Evolutionary conservation across 2,888 invertebrate genomes (phyloP).

Genomic region (Sminthurinus aureus): DNA sequence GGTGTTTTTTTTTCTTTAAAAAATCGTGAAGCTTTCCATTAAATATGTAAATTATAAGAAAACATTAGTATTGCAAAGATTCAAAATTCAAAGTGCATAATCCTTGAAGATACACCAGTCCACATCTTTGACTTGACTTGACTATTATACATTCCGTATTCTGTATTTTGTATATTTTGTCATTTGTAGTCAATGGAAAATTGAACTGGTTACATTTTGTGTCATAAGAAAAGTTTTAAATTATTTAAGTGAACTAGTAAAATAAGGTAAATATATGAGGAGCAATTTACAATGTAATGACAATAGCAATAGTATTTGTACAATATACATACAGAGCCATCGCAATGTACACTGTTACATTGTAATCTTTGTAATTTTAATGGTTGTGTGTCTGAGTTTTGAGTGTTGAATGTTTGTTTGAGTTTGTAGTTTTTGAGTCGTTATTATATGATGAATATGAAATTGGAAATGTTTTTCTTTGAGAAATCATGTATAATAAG

Average conservation of each 20-base stretch:
- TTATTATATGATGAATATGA: conserved; percentile 29
- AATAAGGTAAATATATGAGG: conserved; percentile 32
- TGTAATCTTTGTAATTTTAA: not conserved
- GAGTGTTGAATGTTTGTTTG: not conserved
- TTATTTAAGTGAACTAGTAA: conserved; percentile 26
- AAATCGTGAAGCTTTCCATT: conserved; percentile 1
- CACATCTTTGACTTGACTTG: too few relatives aligned
- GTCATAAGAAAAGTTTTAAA: conserved; percentile 12
- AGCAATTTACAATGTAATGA: conserved; percentile 25
- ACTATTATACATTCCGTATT: too few relatives aligned
- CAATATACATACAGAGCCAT: not conserved
- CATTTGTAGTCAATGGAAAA: conserved; percentile 2
- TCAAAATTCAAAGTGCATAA: not conserved
- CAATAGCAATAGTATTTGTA: conserved; percentile 5
- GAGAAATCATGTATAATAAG: conserved; percentile 35
- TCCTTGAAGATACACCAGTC: not conserved
- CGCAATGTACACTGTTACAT: not conserved
- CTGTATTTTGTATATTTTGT: conserved; percentile 4
- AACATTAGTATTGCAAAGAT: conserved; percentile 5
- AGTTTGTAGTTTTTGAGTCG: not conserved
- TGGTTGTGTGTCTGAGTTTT: not conserved
- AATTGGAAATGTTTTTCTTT: conserved; percentile 30
- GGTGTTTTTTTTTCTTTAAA: conserved; percentile 8
- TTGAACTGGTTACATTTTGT: conserved; percentile 33
- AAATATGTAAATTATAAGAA: conserved; percentile 3